Conservation (phyloP, 1,140 invertebrate genomes). For the Adoxophyes honmai region DNA sequence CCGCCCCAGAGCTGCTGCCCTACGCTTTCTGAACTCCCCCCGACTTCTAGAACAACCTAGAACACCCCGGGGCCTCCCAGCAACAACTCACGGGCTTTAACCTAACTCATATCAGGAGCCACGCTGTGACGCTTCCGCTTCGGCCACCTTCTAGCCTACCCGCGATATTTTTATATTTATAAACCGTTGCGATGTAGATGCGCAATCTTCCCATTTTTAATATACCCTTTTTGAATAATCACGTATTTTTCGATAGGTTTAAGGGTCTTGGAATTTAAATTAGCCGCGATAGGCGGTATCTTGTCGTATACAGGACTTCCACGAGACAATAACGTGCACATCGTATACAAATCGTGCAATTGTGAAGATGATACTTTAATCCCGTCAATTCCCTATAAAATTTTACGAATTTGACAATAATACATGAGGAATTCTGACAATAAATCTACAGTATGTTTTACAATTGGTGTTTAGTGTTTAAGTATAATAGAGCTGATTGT, state of each 20-base stretch:
- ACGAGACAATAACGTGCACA: slow-evolving; percentile 13
- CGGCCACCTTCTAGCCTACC: slow-evolving; percentile 35
- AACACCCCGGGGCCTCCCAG: slow-evolving; percentile 31
- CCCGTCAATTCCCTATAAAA: slow-evolving; percentile 13
- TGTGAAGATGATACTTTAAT: not conserved
- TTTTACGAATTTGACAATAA: slow-evolving; percentile 15
- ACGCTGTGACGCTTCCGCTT: slow-evolving; percentile 58
- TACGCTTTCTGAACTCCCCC: slow-evolving; percentile 53
- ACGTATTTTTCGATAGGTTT: slow-evolving; percentile 63
- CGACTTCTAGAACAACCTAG: slow-evolving; percentile 30
- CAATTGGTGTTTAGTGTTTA: slow-evolving; percentile 16
- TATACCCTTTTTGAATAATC: slow-evolving; percentile 50
- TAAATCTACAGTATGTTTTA: slow-evolving; percentile 16
- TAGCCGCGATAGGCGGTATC: slow-evolving; percentile 1
- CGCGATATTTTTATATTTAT: slow-evolving; percentile 65
- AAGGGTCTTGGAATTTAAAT: slow-evolving; percentile 33
- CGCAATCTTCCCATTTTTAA: slow-evolving; percentile 44
- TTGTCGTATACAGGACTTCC: slow-evolving; percentile 15
- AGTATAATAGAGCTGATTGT: slow-evolving; percentile 4
- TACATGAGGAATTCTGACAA: slow-evolving; percentile 12
- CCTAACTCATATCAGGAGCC: slow-evolving; percentile 61
- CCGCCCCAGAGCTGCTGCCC: slow-evolving; percentile 46
- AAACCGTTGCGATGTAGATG: slow-evolving; percentile 53
- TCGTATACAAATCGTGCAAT: slow-evolving; percentile 5
- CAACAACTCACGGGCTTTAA: slow-evolving; percentile 56